Conservation (phyloP, 1,140 invertebrate species). For the Euwallacea fornicatus region DNA sequence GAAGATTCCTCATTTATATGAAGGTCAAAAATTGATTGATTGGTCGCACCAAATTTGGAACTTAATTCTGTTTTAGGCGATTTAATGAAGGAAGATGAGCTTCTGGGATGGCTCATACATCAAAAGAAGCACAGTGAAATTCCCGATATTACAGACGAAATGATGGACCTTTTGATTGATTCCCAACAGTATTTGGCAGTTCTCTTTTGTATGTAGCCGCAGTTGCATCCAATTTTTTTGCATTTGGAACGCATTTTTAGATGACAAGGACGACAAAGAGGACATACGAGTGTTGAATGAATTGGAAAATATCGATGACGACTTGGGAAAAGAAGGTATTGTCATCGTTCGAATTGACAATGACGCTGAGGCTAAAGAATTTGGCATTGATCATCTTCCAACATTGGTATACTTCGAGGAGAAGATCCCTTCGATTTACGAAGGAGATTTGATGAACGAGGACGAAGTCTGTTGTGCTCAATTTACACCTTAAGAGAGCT, state of each 20-base stretch:
- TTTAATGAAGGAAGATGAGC: slow-evolving; percentile 87
- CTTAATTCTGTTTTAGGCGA: slow-evolving; percentile 82
- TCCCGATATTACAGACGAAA: slow-evolving; percentile 90
- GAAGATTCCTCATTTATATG: slow-evolving; percentile 84
- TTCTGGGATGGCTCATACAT: slow-evolving; percentile 85
- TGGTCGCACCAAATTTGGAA: neutral
- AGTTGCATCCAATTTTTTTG: neutral
- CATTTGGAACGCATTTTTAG: slow-evolving; percentile 55
- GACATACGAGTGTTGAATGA: slow-evolving; percentile 86
- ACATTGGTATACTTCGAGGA: slow-evolving; percentile 89
- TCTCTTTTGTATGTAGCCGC: slow-evolving; percentile 74
- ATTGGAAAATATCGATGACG: slow-evolving; percentile 91
- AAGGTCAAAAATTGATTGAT: slow-evolving; percentile 58
- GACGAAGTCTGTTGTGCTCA: slow-evolving; percentile 64
- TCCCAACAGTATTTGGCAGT: slow-evolving; percentile 78
- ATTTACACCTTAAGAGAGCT: neutral
- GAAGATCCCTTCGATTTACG: slow-evolving; percentile 88
- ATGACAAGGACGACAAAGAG: slow-evolving; percentile 88
- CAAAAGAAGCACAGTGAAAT: slow-evolving; percentile 90
- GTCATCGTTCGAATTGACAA: slow-evolving; percentile 88
- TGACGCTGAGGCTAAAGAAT: slow-evolving; percentile 85
- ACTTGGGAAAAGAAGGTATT: slow-evolving; percentile 86
- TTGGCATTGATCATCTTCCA: slow-evolving; percentile 86
- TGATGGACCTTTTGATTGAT: slow-evolving; percentile 90
- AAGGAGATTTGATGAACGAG: slow-evolving; percentile 89